Percentiles rank a stretch among this genome's conserved stretches.
phyloP scores from a whole-genome alignment of 2,113 vertebrate species.

The Cyanocitta stelleri region DNA sequence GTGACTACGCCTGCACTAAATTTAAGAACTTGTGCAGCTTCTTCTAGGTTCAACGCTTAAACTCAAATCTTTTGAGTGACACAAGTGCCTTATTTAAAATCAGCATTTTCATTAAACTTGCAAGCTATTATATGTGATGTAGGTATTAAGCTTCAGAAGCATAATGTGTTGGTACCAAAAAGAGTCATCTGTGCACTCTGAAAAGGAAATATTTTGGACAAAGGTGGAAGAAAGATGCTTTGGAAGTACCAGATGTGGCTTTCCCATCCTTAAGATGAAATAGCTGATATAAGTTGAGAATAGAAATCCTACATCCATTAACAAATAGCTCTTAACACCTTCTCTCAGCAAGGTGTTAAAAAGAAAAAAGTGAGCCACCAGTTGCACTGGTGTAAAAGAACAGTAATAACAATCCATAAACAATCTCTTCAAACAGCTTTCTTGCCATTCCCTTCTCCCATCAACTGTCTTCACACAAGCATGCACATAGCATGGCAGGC shows the following conservation, averaged over 20 bases:
- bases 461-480: neutral
- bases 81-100: neutral
- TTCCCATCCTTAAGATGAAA: neutral
- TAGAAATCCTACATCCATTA: neutral
- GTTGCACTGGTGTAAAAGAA: neutral
- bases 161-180: neutral
- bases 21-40: neutral
- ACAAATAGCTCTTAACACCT: neutral
- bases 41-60: neutral
- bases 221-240: neutral
- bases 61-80: neutral
- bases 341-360: neutral
- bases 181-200: neutral
- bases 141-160: neutral
- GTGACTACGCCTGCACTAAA: neutral
- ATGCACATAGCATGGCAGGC: neutral
- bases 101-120: neutral
- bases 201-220: neutral
- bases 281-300: neutral
- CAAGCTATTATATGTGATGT: neutral
- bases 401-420: neutral
- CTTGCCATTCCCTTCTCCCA: neutral
- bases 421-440: neutral
- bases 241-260: neutral
- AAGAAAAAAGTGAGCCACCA: neutral